phyloP scores from a whole-genome alignment of 1,140 invertebrate genomes.

The Euschistus heros region DNA sequence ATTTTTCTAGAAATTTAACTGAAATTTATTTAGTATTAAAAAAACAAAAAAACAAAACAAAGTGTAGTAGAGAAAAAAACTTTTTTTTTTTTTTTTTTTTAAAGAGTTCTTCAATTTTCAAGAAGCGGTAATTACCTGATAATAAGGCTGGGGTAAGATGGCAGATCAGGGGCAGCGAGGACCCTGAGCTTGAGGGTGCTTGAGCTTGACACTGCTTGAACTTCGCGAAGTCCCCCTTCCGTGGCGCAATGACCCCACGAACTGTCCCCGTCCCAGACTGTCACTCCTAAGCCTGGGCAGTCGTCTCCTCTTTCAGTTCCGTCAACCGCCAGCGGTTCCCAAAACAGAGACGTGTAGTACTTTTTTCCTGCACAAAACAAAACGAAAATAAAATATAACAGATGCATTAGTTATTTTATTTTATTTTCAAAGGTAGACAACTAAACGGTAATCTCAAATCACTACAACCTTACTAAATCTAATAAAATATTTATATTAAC shows the following conservation, averaged over 20 bases:
- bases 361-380: background rate
- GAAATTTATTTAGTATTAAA: too few species aligned
- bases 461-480: too few species aligned
- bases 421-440: too few species aligned
- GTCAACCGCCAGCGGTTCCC: background rate
- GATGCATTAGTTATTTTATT: too few species aligned
- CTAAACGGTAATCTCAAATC: too few species aligned
- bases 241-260: constrained; percentile 46
- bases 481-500: too few species aligned
- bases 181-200: constrained; percentile 41
- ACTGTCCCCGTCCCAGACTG: constrained; percentile 41
- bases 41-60: too few species aligned
- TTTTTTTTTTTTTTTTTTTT: too few species aligned
- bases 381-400: too few species aligned
- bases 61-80: too few species aligned
- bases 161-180: constrained; percentile 15
- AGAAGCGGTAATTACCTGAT: constrained; percentile 7
- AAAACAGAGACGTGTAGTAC: background rate
- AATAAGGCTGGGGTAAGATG: constrained; percentile 17
- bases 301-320: constrained; percentile 19
- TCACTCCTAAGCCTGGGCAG: constrained; percentile 43
- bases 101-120: too few species aligned
- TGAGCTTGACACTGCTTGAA: constrained; percentile 44
- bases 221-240: constrained; percentile 40
- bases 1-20: too few species aligned